These are phyloP conservation scores for Menura novaehollandiae DNA, from an alignment of 2,113 vertebrate genomes.

Conservation along the genomic window DNA sequence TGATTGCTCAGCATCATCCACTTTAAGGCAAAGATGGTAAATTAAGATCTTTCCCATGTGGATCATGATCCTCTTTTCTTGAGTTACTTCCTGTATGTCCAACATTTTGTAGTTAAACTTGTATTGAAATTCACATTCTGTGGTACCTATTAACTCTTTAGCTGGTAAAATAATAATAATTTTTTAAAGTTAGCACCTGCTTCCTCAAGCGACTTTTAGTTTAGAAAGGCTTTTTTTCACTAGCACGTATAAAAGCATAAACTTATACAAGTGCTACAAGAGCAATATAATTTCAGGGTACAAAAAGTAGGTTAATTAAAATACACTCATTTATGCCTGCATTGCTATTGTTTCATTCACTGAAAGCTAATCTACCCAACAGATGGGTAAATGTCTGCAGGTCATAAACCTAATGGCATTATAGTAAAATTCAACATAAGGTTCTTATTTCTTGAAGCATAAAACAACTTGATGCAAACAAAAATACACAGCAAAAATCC, in stretches of 20 bases:
- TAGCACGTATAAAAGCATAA: neutral
- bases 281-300: neutral
- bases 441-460: constrained; percentile 59
- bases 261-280: neutral
- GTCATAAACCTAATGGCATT: constrained; percentile 64
- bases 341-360: constrained; percentile 23
- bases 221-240: neutral
- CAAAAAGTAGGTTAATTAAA: constrained; percentile 66
- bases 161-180: neutral
- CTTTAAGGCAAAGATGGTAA: neutral
- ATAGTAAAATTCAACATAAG: constrained; percentile 64
- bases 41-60: neutral
- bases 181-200: neutral
- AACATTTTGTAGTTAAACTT: neutral
- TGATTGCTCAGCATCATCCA: neutral
- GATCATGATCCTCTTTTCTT: neutral
- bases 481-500: constrained; percentile 47
- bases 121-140: neutral
- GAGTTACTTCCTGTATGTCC: neutral
- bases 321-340: constrained; percentile 35
- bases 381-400: constrained; percentile 65
- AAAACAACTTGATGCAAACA: constrained; percentile 50
- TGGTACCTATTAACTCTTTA: neutral
- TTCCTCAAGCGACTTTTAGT: neutral
- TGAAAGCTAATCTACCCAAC: constrained; percentile 59